A percentile compares a stretch with the other conserved stretches of the same genome.
Evolutionary conservation across 2,888 invertebrate species (phyloP).

Genomic region (Timandra comae): DNA sequence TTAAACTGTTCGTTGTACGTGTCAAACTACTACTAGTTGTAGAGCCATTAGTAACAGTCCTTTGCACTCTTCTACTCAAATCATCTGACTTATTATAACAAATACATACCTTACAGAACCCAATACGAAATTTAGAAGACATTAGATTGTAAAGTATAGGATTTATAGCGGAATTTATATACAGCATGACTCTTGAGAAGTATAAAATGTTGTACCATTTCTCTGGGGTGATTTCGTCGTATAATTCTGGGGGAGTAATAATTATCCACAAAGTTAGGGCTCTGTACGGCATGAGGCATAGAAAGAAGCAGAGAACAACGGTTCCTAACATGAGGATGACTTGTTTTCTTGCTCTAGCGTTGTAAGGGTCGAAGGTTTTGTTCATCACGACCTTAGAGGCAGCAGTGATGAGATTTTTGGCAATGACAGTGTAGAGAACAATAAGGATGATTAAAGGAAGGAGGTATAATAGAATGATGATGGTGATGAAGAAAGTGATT

Average conservation of each 20-base stretch:
- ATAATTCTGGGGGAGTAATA: constrained; percentile 81
- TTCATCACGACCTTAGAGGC: constrained; percentile 81
- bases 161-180: constrained; percentile 92
- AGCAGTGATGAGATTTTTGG: constrained; percentile 86
- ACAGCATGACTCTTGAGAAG: constrained; percentile 90
- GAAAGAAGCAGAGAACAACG: constrained; percentile 91
- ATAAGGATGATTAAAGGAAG: constrained; percentile 87
- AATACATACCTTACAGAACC: constrained; percentile 83
- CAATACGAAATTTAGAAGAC: constrained; percentile 92
- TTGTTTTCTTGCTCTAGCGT: constrained; percentile 84
- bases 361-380: constrained; percentile 83
- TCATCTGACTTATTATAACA: constrained; percentile 65
- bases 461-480: constrained; percentile 87
- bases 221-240: constrained; percentile 83
- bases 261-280: constrained; percentile 90
- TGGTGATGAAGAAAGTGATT: constrained; percentile 85
- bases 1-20: constrained; percentile 76
- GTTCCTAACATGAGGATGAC: constrained; percentile 92
- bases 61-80: constrained; percentile 56
- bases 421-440: constrained; percentile 88
- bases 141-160: constrained; percentile 95
- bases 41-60: constrained; percentile 79
- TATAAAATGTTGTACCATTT: constrained; percentile 89
- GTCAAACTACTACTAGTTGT: constrained; percentile 78
- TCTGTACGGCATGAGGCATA: constrained; percentile 91